phyloP scores from a whole-genome alignment of 2,113 vertebrate species.

The Ochotona princeps region DNA sequence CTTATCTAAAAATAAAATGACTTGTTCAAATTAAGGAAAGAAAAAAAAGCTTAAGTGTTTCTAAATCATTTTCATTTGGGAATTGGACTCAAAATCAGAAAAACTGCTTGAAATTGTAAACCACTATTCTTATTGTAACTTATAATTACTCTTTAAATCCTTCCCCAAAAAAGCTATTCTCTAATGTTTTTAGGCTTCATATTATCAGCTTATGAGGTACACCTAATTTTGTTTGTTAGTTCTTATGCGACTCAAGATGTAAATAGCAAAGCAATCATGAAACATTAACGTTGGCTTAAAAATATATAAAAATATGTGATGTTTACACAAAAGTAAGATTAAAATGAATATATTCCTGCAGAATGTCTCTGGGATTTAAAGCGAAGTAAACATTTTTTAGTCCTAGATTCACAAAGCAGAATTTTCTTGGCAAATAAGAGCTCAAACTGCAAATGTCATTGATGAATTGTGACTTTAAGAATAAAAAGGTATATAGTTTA shows the following conservation, averaged over 20 bases:
- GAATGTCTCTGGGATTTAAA: constrained; percentile 55
- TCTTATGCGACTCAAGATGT: constrained; percentile 70
- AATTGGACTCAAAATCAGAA: constrained; percentile 52
- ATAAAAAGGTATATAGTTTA: background rate
- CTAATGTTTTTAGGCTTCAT: constrained; percentile 67
- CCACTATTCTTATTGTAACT: constrained; percentile 40
- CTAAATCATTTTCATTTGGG: constrained; percentile 28
- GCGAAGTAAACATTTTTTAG: constrained; percentile 63
- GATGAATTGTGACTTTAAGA: constrained; percentile 24
- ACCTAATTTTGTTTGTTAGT: constrained; percentile 79
- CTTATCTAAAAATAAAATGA: constrained; percentile 65
- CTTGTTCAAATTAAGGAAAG: background rate
- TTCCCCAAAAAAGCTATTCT: constrained; percentile 54
- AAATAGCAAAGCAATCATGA: constrained; percentile 77
- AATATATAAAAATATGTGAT: constrained; percentile 68
- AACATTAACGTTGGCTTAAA: constrained; percentile 71
- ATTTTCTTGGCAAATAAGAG: constrained; percentile 61
- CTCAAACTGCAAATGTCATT: constrained; percentile 6
- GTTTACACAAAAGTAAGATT: constrained; percentile 74
- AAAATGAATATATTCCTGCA: constrained; percentile 68
- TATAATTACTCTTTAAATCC: constrained; percentile 68
- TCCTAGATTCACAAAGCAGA: constrained; percentile 65
- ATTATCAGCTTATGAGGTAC: constrained; percentile 64
- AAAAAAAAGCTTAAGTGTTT: constrained; percentile 36
- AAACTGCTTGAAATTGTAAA: constrained; percentile 38